Evolutionary conservation across 30 jellyfish, hydroid and myxozoan species (phyloP).

Genomic region (Turritopsis dohrnii): DNA sequence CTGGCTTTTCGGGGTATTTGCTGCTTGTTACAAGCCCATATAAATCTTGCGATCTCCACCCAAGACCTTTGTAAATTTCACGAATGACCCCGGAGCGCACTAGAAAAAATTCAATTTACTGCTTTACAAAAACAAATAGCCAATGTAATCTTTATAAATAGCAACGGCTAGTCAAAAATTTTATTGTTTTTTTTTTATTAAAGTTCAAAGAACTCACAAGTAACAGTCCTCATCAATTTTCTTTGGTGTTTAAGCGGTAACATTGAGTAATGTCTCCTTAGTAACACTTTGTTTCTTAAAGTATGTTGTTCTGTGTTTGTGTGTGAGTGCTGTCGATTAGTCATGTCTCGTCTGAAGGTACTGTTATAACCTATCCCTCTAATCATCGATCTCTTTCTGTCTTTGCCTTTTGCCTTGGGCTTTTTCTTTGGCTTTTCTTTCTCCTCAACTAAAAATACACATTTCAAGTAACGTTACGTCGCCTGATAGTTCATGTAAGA

Average conservation of each 20-base stretch:
- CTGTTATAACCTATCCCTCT: not conserved
- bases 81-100: constrained; percentile 73
- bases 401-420: constrained; percentile 3
- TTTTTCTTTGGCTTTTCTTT: constrained; percentile 1
- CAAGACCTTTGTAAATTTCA: constrained; percentile 88
- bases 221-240: not conserved
- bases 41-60: constrained; percentile 66
- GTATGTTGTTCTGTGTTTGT: not conserved
- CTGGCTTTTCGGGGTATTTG: constrained; percentile 93
- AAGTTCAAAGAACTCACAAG: not conserved
- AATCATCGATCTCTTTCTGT: constrained; percentile 2
- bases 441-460: not conserved
- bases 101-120: not conserved
- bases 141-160: not conserved
- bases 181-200: not conserved
- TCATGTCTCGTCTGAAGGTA: not conserved
- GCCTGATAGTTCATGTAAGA: not conserved
- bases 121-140: not conserved
- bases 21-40: constrained; percentile 77
- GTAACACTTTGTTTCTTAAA: not conserved
- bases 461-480: not conserved
- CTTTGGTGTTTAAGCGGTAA: not conserved
- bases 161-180: not conserved
- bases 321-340: not conserved
- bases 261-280: not conserved